Evolutionary conservation across 2,888 invertebrate genomes (phyloP), one percentile per base, ranked within the genome.

Genomic region (Torymus texanus): DNA sequence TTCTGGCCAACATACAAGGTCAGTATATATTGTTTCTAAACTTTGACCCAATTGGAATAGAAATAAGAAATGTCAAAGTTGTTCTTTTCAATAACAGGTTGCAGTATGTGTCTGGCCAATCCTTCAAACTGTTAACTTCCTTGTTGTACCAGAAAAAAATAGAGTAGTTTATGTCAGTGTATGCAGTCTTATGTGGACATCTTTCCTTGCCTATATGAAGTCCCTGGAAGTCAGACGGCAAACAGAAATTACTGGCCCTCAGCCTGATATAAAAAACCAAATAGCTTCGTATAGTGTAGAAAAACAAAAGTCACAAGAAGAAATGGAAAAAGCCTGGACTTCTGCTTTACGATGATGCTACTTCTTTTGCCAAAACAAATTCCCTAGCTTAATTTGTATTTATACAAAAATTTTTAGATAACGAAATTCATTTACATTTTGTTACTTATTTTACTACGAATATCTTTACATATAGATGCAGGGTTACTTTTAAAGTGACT

Each of bases 191-290:
- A 88, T 95, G 51, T 96, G 95, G 95, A 95, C 95, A 0, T 93
- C 94, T 16, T 95, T 94, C 87, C 91, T 96, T 81, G 95, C 95
- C 0, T 95, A 95, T 83, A 94, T 95, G 94, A 95, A 95, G 89
- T 93, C 95, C 83, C 85, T 92, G 75, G 91, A 93, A 83, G 85
- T 89, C 0, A 84, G 81, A 71, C 59, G 81, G 59, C 81, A 68
- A 24, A 14, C 16, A 41, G 77, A 81, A 75, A 2, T 50, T n/a
- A 13, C 67, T 2, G 18, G 13, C 61, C 53, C 68, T 50, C 11
- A 72, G 1, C 18, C 62, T 55, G 79, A 80, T 12, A 72, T 21
- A 71, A 63, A 68, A 58, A 65, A 66, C 18, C 67, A 62, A n/a
- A 50, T 76, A 16, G 18, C 50, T 29, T 50, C 13, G 12, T 59